phyloP scores from a whole-genome alignment of 2,113 vertebrate genomes.

The Chionomys nivalis region DNA sequence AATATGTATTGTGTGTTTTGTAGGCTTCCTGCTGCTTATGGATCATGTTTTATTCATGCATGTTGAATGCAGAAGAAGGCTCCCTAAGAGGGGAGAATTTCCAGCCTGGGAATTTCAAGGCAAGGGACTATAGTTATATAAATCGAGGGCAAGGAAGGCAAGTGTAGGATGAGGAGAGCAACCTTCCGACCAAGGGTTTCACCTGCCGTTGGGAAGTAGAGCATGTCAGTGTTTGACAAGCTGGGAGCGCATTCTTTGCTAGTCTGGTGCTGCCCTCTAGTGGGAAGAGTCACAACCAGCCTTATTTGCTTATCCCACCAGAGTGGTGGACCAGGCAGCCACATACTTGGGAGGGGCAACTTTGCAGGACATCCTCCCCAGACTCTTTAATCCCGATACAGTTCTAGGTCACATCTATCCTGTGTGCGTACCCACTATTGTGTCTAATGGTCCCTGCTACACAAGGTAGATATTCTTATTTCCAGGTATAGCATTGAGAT shows the following conservation, averaged over 20 bases:
- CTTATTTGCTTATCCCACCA: rapidly evolving
- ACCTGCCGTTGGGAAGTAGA: not conserved
- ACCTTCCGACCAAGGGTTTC: not conserved
- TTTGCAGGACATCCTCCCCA: not conserved
- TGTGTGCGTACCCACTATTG: rapidly evolving
- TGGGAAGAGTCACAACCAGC: not conserved
- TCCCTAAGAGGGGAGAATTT: not conserved
- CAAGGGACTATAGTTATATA: not conserved
- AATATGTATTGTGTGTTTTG: not conserved
- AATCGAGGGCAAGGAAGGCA: not conserved
- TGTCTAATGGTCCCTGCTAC: not conserved
- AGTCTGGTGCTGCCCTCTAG: slow-evolving; percentile 68
- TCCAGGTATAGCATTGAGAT: not conserved
- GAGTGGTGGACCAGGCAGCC: not conserved
- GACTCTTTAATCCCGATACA: not conserved
- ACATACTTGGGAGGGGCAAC: not conserved
- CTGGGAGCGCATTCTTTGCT: not conserved
- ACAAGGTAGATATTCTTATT: not conserved
- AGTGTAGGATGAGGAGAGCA: not conserved
- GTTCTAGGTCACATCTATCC: not conserved
- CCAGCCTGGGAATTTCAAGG: slow-evolving; percentile 2
- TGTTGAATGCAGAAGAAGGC: not conserved
- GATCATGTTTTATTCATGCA: slow-evolving; percentile 52
- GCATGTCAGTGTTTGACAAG: rapidly evolving
- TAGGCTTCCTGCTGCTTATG: slow-evolving; percentile 7